Percentiles rank a stretch among this genome's conserved stretches.
phyloP scores from a whole-genome alignment of 2,888 invertebrate species.

The Conus canariensis region DNA sequence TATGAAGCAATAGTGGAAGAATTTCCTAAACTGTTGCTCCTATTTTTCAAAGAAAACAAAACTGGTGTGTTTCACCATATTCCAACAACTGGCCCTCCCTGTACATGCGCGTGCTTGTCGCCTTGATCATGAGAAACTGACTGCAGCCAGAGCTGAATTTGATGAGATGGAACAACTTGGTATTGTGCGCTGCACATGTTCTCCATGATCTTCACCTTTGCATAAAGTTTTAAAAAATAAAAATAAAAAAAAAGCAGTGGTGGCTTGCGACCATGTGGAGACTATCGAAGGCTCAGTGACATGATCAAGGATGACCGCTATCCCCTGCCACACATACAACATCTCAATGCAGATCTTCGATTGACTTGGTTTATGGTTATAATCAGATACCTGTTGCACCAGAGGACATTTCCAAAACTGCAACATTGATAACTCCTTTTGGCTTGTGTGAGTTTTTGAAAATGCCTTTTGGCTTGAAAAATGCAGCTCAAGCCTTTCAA shows the following conservation, averaged over 20 bases:
- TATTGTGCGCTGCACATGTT: neutral
- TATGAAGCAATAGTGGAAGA: neutral
- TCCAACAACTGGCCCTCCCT: neutral
- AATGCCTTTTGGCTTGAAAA: constrained; percentile 11
- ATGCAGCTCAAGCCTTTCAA: neutral
- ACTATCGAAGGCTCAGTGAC: neutral
- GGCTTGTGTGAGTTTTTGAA: neutral
- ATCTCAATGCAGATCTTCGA: neutral
- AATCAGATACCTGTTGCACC: neutral
- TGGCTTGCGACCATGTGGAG: neutral
- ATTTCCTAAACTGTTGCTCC: neutral
- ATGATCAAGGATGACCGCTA: neutral
- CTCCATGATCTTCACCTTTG: neutral
- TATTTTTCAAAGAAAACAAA: neutral
- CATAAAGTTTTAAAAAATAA: neutral
- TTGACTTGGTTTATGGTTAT: neutral
- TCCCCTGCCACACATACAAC: neutral
- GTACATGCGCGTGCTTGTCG: neutral
- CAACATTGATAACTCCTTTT: neutral
- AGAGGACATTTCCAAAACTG: constrained; percentile 3
- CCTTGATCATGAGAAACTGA: neutral
- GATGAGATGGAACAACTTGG: neutral
- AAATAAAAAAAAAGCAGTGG: neutral
- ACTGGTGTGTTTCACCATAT: neutral
- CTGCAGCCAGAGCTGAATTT: neutral